Evolutionary conservation across 2,888 invertebrate species (phyloP).

Genomic region (Lasioglossum villosulum): DNA sequence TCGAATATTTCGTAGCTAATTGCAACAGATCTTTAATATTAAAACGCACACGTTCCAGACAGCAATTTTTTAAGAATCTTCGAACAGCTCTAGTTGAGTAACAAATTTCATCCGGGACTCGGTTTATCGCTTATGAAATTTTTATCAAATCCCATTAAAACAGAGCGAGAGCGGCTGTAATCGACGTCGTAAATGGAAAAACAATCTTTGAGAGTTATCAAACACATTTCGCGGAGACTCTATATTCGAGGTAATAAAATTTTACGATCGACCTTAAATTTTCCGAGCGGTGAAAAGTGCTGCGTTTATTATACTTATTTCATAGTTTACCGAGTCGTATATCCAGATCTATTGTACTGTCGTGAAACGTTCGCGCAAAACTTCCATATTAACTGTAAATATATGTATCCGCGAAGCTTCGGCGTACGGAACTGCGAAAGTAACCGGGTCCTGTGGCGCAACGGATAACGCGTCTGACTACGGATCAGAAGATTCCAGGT

Average conservation of each 20-base stretch:
- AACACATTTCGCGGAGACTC: not conserved
- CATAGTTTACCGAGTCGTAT: constrained; percentile 35
- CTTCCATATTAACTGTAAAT: constrained; percentile 7
- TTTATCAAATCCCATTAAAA: not conserved
- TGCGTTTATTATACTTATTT: constrained; percentile 34
- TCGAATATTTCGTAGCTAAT: not conserved
- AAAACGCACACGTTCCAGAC: too few species aligned
- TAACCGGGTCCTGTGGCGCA: constrained; percentile 62
- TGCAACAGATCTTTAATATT: not conserved
- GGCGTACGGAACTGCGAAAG: not conserved
- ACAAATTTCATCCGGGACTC: not conserved
- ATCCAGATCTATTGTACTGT: not conserved
- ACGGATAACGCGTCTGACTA: constrained; percentile 79
- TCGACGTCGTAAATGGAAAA: not conserved
- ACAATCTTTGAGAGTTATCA: constrained; percentile 15
- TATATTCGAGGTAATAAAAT: constrained; percentile 27
- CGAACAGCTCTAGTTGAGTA: not conserved
- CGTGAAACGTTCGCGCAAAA: constrained; percentile 1
- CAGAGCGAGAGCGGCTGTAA: not conserved
- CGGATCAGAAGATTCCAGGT: constrained; percentile 86
- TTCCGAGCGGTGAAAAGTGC: constrained; percentile 23
- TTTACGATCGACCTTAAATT: constrained; percentile 37
- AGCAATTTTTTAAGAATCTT: not conserved
- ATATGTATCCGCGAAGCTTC: not conserved
- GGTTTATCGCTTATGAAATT: not conserved